Evolutionary conservation across 2,797 vertebrate species (phyloP), one percentile per base, ranked within the genome.

Genomic region (Cossypha polioptera): DNA sequence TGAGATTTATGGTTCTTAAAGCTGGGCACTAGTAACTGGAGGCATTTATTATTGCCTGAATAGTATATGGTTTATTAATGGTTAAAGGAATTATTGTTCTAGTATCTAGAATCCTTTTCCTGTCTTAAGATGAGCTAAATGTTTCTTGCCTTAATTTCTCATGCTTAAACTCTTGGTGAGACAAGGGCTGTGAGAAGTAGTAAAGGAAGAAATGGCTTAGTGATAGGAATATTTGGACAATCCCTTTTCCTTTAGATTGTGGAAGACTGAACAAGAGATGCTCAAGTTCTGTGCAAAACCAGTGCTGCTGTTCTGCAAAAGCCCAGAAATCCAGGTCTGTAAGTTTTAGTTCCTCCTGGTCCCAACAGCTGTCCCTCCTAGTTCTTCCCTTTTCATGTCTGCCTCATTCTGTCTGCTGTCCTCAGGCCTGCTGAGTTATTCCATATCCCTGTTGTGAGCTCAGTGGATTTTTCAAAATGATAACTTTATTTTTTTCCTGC

Each of bases 381-480:
- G 38, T 50, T 38, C 14, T 83, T 42, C 13, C 36, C 40, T 95
- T 82, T 40, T 65, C 12, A 58, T 28, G 11, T 77, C 67, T 94
- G 17, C 28, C 63, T 92, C 4, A 4, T 29, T 94, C 61, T 63
- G n/a, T 45, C 61, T 4, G 3, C 53, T 71, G 20, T 51, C 25
- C n/a, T 62, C 17, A 72, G 69, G 40, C 62, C 54, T 58, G 22
- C 58, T 69, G 77, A 74, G n/a, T 80, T 93, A 62, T 74, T 86
- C 31, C 7, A 21, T n/a, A 38, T 38, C 28, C 38, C 42, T 57
- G 12, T 50, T 75, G 61, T 61, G 29, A 92, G n/a, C 68, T 80
- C 57, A 71, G 72, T 72, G 69, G 80, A 61, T 92, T 78, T 93
- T 86, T 93, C 42, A 47, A 83, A 90, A 47, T 81, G 86, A 95